Percentiles rank a stretch among this genome's conserved stretches.
These are phyloP conservation scores for Drosophila quadrilineata DNA, from an alignment of 1,140 invertebrate species.

Conservation along the genomic window DNA sequence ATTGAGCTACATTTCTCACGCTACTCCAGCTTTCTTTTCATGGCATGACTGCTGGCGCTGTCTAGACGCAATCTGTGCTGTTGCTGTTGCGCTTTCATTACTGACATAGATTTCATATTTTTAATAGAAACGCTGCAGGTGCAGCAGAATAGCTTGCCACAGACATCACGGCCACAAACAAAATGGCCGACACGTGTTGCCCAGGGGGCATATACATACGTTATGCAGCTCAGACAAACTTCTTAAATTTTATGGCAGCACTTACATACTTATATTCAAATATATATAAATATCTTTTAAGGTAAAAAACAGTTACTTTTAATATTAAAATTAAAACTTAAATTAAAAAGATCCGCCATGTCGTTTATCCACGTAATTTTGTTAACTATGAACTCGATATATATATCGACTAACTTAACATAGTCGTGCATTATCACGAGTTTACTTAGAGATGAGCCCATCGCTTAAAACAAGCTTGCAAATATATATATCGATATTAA, in stretches of 20 bases:
- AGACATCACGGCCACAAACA: neutral
- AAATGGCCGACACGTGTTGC: neutral
- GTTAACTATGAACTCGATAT: no score
- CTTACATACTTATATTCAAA: neutral
- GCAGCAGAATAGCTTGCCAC: neutral
- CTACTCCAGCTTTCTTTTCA: neutral
- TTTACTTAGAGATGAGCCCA: no score
- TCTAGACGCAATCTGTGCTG: constrained; percentile 38
- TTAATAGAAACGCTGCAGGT: constrained; percentile 22
- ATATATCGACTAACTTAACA: no score
- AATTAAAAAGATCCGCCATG: no score
- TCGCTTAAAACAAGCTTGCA: no score
- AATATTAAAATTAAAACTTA: no score
- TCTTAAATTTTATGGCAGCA: neutral
- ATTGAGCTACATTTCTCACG: no score
- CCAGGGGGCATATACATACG: neutral
- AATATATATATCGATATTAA: no score
- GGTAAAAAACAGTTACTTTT: no score
- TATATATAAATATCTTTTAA: no score
- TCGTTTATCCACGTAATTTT: no score
- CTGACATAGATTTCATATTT: constrained; percentile 13
- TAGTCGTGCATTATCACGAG: no score
- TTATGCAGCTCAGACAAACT: neutral
- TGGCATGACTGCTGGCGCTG: constrained; percentile 8
- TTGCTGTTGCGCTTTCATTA: constrained; percentile 37